These are phyloP conservation scores for Adelges cooleyi DNA, from an alignment of 1,140 invertebrate genomes.

Conservation along the genomic window DNA sequence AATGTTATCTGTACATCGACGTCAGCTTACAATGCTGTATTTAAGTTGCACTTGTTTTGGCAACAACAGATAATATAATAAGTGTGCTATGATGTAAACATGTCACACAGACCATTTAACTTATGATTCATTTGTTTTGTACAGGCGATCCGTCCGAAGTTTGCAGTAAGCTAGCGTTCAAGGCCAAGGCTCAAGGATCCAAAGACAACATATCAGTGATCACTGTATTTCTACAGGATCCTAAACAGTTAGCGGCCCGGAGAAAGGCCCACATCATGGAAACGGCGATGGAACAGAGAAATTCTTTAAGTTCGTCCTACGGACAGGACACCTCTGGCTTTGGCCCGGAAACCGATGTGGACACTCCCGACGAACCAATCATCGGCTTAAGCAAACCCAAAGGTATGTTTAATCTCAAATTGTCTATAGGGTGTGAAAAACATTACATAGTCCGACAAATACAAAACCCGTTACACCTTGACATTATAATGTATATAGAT, in stretches of 20 bases:
- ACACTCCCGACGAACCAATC: slow-evolving; percentile 42
- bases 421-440: no score
- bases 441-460: no score
- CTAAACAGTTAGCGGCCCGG: slow-evolving; percentile 5
- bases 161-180: slow-evolving; percentile 54
- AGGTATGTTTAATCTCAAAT: slow-evolving; percentile 19
- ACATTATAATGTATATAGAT: no score
- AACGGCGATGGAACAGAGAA: slow-evolving; percentile 22
- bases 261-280: slow-evolving; percentile 14
- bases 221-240: slow-evolving; percentile 58
- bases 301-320: not conserved
- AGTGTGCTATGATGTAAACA: no score
- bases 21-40: no score
- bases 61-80: no score
- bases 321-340: slow-evolving; percentile 54
- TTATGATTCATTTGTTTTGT: slow-evolving; percentile 35
- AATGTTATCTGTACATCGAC: no score
- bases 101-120: no score
- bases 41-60: no score
- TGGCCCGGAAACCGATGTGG: slow-evolving; percentile 50
- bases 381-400: slow-evolving; percentile 9
- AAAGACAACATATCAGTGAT: slow-evolving; percentile 80
- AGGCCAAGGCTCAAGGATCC: slow-evolving; percentile 63
- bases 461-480: no score
- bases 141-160: slow-evolving; percentile 52